Base-by-base conservation (phyloP, 2,797 vertebrate species). In the Paramormyrops hopkinsi region DNA sequence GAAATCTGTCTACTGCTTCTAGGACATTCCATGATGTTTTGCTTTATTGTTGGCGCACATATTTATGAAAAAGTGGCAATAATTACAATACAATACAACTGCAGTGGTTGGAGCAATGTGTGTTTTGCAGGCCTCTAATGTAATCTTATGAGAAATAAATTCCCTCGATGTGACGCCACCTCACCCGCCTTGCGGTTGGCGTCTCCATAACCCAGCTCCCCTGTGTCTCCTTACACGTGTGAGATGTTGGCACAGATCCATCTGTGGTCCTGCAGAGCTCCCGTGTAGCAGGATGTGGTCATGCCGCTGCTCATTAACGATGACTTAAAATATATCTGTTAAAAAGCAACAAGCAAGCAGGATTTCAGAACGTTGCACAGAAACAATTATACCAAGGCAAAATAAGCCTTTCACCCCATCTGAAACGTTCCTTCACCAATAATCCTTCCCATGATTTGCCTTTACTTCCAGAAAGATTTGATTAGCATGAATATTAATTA, bases 401-500 rank as follows among this genome's bases (percentile, higher is more conserved):
- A 73, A 73, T 73, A 73, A 73, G 29, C 12, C 29, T 37, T 73
- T 73, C 12, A 12, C 4, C 9, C 65, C 65, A 33, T 37, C 65
- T 73, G 65, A 73, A 73, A 73, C 2, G 33, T 37, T 37, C 29
- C 29, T 73, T 73, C 65, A 17, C 29, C 3, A 12, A 69, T 33
- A 69, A 33, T 33, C 62, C 62, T 33, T 69, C 3, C 65, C 29
- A 73, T 73, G 29, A 73, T 73, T 73, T 73, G 4, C 12, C 29
- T 33, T 73, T 73, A 17, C 29, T 73, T 73, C 65, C 65, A 37
- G 29, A 73, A 73, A 37, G 65, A 73, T 73, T 37, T 73, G 65
- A 73, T 37, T 73, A 73, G 4, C 29, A 73, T 88, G 88, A 73
- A 88, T 73, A 88, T 88, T 88, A 51, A 88, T 73, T 69, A 88